These are phyloP conservation scores for Coendou prehensilis DNA, from an alignment of 2,797 vertebrate genomes.

Conservation along the genomic window DNA sequence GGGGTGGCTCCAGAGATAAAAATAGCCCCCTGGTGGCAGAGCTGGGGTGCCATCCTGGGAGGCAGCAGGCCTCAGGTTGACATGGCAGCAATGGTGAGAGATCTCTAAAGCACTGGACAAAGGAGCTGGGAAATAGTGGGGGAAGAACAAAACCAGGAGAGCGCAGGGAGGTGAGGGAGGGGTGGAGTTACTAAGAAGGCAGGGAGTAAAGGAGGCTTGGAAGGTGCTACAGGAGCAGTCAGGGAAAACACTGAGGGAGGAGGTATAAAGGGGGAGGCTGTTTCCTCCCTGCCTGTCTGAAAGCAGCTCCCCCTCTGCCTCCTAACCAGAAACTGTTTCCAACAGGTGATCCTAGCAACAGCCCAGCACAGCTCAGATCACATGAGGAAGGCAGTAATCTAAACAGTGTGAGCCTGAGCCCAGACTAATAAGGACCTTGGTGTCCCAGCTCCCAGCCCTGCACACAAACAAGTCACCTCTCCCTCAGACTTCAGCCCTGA, in stretches of 20 bases:
- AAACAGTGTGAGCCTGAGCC: slow-evolving; percentile 42
- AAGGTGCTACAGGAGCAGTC: background rate
- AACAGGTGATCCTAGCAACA: slow-evolving; percentile 65
- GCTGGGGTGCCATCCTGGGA: slow-evolving; percentile 72
- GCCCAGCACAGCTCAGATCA: slow-evolving; percentile 2
- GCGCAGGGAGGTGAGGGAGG: background rate
- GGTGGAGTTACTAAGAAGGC: background rate
- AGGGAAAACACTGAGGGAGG: background rate
- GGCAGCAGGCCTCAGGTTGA: slow-evolving; percentile 67
- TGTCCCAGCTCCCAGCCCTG: background rate
- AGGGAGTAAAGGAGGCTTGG: background rate
- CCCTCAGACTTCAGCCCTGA: background rate
- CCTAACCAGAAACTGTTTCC: slow-evolving; percentile 16
- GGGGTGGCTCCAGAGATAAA: slow-evolving; percentile 83
- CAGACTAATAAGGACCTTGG: slow-evolving; percentile 39
- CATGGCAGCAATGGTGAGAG: slow-evolving; percentile 48
- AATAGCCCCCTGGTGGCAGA: slow-evolving; percentile 81
- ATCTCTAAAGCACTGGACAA: slow-evolving; percentile 50
- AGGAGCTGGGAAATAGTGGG: background rate
- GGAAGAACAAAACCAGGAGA: background rate
- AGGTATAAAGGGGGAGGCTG: background rate
- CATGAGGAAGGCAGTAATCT: background rate
- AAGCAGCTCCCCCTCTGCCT: background rate
- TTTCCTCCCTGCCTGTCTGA: background rate
- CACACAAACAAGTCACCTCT: background rate